A percentile compares a stretch with the other conserved stretches of the same genome.
Evolutionary conservation across 2,797 vertebrate species (phyloP).

Genomic region (Dicrostonyx torquatus): DNA sequence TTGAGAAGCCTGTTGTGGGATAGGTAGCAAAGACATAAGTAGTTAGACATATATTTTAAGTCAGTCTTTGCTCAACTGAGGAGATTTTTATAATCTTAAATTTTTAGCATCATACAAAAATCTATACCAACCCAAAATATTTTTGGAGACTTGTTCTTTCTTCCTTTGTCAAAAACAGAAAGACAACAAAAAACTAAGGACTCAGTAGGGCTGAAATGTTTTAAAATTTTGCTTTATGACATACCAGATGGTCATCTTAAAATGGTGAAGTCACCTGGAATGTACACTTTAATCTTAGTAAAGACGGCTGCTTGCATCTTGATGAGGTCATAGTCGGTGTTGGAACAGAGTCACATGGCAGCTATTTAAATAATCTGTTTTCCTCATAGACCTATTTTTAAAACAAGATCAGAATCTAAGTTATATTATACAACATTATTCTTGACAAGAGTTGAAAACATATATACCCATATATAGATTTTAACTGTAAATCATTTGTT

Average conservation of each 20-base stretch:
- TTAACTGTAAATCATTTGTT: neutral
- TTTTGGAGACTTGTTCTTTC: neutral
- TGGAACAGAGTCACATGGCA: neutral
- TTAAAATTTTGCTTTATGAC: neutral
- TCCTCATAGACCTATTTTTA: neutral
- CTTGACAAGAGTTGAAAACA: neutral
- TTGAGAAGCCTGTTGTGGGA: neutral
- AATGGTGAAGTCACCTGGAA: neutral
- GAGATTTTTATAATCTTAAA: neutral
- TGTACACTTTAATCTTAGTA: neutral
- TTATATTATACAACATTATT: neutral
- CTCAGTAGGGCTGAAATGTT: neutral
- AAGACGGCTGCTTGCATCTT: neutral
- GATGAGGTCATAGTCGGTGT: neutral
- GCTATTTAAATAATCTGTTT: neutral
- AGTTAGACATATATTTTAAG: neutral
- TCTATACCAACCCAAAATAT: neutral
- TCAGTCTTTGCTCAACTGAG: neutral
- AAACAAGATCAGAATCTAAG: neutral
- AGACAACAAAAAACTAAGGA: neutral
- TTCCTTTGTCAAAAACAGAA: neutral
- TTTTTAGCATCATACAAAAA: neutral
- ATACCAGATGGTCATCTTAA: neutral
- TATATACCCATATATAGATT: neutral
- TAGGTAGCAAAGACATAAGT: neutral